phyloP scores from a whole-genome alignment of 2,797 vertebrate species.

The Buceros bicornis region DNA sequence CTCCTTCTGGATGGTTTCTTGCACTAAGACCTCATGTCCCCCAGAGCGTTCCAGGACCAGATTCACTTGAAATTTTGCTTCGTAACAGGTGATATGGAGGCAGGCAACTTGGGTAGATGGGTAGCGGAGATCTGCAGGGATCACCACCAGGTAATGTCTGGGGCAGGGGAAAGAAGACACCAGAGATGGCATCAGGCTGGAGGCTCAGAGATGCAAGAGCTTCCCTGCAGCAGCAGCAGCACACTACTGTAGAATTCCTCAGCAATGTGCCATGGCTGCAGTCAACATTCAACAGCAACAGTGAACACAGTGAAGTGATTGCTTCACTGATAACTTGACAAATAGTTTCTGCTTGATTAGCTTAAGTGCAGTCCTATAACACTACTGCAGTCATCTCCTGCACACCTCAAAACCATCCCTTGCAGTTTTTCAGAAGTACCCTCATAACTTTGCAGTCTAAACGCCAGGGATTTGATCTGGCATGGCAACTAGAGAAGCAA shows the following conservation, averaged over 20 bases:
- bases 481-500: background rate
- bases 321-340: background rate
- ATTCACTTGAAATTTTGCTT: conserved; percentile 22
- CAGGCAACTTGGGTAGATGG: conserved; percentile 51
- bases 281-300: background rate
- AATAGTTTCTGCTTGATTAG: background rate
- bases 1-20: conserved; percentile 45
- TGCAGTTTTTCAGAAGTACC: background rate
- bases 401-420: background rate
- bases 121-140: conserved; percentile 49
- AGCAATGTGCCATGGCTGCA: background rate
- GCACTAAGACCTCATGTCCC: background rate
- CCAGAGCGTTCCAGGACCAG: conserved; percentile 35
- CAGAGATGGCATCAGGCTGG: background rate
- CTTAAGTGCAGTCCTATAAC: background rate
- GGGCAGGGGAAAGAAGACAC: background rate
- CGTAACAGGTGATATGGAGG: conserved; percentile 55
- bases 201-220: background rate
- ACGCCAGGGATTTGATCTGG: background rate
- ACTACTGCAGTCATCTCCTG: background rate
- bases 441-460: background rate
- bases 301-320: background rate
- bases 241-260: background rate
- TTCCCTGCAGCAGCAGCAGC: background rate
- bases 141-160: conserved; percentile 60